Conservation (phyloP, 2,113 vertebrate genomes). For the Silurus asotus region DNA sequence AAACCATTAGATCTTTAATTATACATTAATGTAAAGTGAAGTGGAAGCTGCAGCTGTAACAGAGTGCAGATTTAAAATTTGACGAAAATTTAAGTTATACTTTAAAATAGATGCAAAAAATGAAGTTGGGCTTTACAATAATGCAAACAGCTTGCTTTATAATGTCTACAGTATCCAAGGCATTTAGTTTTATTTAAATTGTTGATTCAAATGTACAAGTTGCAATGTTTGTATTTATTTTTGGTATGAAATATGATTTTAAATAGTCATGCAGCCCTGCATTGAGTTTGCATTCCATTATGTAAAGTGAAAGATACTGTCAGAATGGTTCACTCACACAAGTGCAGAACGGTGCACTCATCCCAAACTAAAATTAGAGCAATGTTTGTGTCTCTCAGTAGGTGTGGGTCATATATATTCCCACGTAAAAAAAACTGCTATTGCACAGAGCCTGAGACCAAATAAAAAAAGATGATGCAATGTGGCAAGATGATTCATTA, state of each 20-base stretch:
- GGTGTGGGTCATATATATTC: conserved; percentile 43
- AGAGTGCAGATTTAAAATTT: too few species aligned
- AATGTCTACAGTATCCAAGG: neutral
- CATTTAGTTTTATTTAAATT: neutral
- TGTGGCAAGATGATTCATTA: conserved; percentile 28
- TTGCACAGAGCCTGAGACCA: conserved; percentile 26
- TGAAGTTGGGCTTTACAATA: too few species aligned
- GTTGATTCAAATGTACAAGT: neutral
- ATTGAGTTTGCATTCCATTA: conserved; percentile 5
- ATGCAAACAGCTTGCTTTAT: neutral
- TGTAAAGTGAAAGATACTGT: neutral
- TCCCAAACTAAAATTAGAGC: conserved; percentile 33
- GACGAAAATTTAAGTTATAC: neutral
- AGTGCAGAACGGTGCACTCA: neutral
- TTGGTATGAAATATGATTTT: neutral
- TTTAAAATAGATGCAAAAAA: neutral
- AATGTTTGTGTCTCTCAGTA: conserved; percentile 29
- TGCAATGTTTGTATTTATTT: neutral
- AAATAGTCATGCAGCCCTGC: neutral
- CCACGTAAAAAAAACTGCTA: conserved; percentile 41
- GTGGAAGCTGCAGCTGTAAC: neutral
- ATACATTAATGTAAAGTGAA: too few species aligned
- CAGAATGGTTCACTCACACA: neutral
- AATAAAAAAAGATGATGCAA: conserved; percentile 32
- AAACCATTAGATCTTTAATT: neutral